A percentile compares a stretch with the other conserved stretches of the same genome.
Evolutionary conservation across 2,797 vertebrate genomes (phyloP).

Genomic region (Malacoraja senta): DNA sequence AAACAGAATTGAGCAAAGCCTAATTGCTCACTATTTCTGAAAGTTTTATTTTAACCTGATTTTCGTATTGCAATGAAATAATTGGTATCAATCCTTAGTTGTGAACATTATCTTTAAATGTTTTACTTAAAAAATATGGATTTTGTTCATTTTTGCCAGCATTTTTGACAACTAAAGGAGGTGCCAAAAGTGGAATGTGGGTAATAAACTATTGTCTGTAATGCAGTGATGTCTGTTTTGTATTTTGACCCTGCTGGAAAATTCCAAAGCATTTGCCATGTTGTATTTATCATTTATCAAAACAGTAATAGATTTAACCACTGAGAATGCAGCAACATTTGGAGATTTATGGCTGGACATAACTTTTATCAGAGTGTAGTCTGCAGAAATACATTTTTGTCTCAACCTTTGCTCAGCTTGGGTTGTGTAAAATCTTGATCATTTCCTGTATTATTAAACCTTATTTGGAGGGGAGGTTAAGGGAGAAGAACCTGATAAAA

Average conservation of each 20-base stretch:
- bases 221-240: slow-evolving; percentile 36
- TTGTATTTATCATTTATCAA: slow-evolving; percentile 34
- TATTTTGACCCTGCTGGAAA: slow-evolving; percentile 37
- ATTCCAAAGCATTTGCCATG: slow-evolving; percentile 31
- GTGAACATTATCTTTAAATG: slow-evolving; percentile 35
- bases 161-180: slow-evolving; percentile 36
- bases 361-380: background rate
- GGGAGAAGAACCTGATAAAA: background rate
- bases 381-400: background rate
- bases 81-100: slow-evolving; percentile 32
- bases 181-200: slow-evolving; percentile 38
- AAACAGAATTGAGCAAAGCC: slow-evolving; percentile 34
- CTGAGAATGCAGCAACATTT: slow-evolving; percentile 27
- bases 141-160: slow-evolving; percentile 36
- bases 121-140: slow-evolving; percentile 36
- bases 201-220: slow-evolving; percentile 38
- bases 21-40: slow-evolving; percentile 31
- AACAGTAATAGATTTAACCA: slow-evolving; percentile 35
- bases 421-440: slow-evolving; percentile 20
- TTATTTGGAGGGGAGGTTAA: slow-evolving; percentile 1
- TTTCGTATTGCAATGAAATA: slow-evolving; percentile 33
- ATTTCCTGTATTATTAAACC: slow-evolving; percentile 24
- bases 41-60: slow-evolving; percentile 37
- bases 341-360: background rate
- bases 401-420: slow-evolving; percentile 3